Evolutionary conservation across 1,140 invertebrate species (phyloP).

Genomic region (Sycophila sp.): DNA sequence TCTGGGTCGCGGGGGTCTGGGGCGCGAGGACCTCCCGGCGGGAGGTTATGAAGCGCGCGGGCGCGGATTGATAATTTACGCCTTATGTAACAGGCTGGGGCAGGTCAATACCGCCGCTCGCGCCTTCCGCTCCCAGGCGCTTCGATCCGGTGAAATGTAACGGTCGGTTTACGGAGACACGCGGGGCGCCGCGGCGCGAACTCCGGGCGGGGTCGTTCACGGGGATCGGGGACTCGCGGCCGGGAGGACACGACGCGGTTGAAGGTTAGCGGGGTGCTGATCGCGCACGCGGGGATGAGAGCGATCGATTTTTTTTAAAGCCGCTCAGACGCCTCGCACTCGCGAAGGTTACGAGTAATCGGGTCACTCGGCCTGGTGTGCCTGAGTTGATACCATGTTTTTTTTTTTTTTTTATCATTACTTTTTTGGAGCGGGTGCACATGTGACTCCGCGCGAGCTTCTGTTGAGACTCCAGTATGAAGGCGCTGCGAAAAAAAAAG

Average conservation of each 20-base stretch:
- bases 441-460: no score
- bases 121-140: not conserved
- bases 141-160: not conserved
- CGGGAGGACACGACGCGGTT: no score
- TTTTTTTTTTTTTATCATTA: not conserved
- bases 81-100: constrained; percentile 47
- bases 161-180: not conserved
- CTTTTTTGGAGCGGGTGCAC: no score
- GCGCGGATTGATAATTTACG: constrained; percentile 38
- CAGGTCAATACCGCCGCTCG: constrained; percentile 45
- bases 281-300: constrained; percentile 7
- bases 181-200: not conserved
- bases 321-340: no score
- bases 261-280: constrained; percentile 22
- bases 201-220: no score
- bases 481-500: no score
- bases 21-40: not conserved
- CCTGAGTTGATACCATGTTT: not conserved
- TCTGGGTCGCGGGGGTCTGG: not conserved
- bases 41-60: constrained; percentile 16
- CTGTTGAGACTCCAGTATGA: no score
- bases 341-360: constrained; percentile 2
- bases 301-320: constrained; percentile 17
- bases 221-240: no score
- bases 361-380: constrained; percentile 11